Evolutionary conservation across 2,797 vertebrate species (phyloP), one percentile per base, ranked within the genome.

Genomic region (Heliangelus exortis): DNA sequence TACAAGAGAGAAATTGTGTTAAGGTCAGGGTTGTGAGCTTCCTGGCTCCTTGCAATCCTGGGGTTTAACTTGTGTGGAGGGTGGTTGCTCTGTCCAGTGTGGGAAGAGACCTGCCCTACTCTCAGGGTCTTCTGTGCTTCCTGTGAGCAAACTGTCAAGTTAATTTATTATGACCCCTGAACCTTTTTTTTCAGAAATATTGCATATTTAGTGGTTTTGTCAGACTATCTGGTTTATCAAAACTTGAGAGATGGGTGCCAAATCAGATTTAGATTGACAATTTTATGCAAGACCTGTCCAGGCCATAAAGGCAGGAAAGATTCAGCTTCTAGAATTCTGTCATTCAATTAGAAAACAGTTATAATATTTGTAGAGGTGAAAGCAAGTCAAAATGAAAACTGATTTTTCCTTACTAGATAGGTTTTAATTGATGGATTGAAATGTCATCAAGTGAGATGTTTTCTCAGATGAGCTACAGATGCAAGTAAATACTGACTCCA

Each of bases 21-120:
- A 10, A n/a, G 51, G 14, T 1, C n/a, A 63, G 33, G 18, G 6
- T 14, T 69, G 57, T 0, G 4, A 43, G 47, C 12, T 67, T 57
- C 48, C 55, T n/a, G n/a, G 26, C 20, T 76, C 10, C 22, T 21
- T 47, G 31, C 2, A 8, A 7, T 28, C 6, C 3, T 54, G n/a
- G 51, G 15, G 36, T 58, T 72, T 50, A 76, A 55, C 45, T 29
- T 48, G 14, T 28, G 20, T 26, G 69, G 3, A 18, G 9, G 9
- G 7, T 5, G 7, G 9, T 12, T 25, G 12, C 25, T 53, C 12
- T 74, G 68, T 23, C 23, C 63, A 39, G 47, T 2, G 6, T 12
- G 34, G 12, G 51, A 36, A 12, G 6, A 78, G 18, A 15, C 7
- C 58, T 43, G 39, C 5, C 25, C 28, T n/a, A 36, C 18, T n/a